phyloP scores from a whole-genome alignment of 2,113 vertebrate genomes.

The Pygoscelis antarcticus region DNA sequence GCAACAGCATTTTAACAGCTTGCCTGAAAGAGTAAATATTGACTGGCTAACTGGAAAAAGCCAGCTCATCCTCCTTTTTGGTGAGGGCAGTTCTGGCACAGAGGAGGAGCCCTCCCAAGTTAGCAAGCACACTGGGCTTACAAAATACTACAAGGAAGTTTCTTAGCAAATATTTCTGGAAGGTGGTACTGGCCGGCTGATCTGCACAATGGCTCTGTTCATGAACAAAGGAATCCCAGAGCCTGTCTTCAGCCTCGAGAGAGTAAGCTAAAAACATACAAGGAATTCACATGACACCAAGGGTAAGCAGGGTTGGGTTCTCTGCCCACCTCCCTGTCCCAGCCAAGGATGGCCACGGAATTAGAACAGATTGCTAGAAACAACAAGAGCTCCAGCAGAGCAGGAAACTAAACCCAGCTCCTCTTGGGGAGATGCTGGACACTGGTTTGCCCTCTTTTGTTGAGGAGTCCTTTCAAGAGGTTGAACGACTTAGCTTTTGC shows the following conservation, averaged over 20 bases:
- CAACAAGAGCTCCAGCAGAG: not conserved
- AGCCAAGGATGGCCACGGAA: fast-evolving
- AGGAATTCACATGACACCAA: not conserved
- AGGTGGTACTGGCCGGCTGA: not conserved
- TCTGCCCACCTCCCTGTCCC: not conserved
- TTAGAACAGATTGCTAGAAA: not conserved
- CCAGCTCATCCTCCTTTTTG: not conserved
- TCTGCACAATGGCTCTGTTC: not conserved
- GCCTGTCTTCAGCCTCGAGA: not conserved
- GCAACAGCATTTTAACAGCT: conserved; percentile 18
- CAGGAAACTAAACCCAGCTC: not conserved
- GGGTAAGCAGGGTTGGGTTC: not conserved
- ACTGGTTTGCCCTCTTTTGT: not conserved
- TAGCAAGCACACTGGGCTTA: not conserved
- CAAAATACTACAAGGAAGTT: not conserved
- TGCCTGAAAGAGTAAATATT: conserved; percentile 44
- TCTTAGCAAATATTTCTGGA: not conserved
- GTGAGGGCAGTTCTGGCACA: not conserved
- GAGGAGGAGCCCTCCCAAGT: not conserved
- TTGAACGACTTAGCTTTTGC: not conserved
- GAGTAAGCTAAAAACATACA: not conserved
- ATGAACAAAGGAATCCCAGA: not conserved
- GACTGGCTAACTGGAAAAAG: conserved; percentile 8
- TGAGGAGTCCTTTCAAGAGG: not conserved
- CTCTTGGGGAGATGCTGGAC: not conserved